These are phyloP conservation scores for Sebastes oblongus DNA, from an alignment of 2,797 vertebrate species.

Conservation along the genomic window DNA sequence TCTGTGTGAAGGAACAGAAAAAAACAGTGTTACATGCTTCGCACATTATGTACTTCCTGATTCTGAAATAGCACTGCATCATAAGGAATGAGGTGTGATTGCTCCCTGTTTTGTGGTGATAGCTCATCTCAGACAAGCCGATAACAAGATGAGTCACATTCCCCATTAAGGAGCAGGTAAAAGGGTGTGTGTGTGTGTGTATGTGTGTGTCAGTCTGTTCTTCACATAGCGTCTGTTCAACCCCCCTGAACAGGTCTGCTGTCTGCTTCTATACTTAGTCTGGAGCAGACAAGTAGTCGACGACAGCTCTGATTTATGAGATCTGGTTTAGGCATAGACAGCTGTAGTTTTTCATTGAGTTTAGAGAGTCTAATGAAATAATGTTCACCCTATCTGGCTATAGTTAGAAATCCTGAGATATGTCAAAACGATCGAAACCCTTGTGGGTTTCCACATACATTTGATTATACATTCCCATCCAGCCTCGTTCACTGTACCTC, in stretches of 20 bases:
- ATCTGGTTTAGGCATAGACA: conserved; percentile 3
- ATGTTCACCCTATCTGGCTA: neutral
- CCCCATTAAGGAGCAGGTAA: conserved; percentile 62
- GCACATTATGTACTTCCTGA: conserved; percentile 34
- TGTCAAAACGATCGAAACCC: neutral
- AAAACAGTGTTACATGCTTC: conserved; percentile 18
- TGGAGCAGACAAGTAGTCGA: conserved; percentile 31
- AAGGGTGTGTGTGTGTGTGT: conserved; percentile 19
- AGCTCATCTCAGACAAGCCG: conserved; percentile 65
- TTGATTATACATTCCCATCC: neutral
- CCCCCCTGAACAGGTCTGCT: conserved; percentile 48
- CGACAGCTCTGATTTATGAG: conserved; percentile 27
- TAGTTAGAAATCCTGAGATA: conserved; percentile 1
- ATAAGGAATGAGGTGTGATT: conserved; percentile 55
- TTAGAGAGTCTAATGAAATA: neutral
- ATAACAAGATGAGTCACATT: conserved; percentile 74
- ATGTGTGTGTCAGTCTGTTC: conserved; percentile 40
- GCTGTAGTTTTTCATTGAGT: conserved; percentile 5
- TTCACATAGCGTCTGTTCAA: conserved; percentile 57
- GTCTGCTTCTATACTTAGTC: conserved; percentile 69
- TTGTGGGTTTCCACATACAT: neutral
- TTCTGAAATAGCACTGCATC: conserved; percentile 63
- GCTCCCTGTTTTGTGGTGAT: conserved; percentile 50
- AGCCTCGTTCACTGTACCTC: conserved; percentile 82
- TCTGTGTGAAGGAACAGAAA: conserved; percentile 1